Evolutionary conservation across 2,797 vertebrate genomes (phyloP).

Genomic region (Esox masquinongy): DNA sequence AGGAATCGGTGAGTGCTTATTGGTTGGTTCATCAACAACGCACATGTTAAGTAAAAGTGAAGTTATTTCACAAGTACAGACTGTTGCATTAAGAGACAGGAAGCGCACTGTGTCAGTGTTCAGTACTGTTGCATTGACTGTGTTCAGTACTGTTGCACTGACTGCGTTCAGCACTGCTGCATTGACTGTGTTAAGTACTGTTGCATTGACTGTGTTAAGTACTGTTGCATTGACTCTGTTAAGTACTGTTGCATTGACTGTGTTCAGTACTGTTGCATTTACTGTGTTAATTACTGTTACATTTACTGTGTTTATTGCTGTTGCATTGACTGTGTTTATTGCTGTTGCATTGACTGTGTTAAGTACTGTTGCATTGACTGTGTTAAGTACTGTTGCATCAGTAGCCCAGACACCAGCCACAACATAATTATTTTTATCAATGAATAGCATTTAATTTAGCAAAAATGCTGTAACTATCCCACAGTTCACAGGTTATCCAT

Average conservation of each 20-base stretch:
- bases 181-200: too few relatives aligned
- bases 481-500: too few relatives aligned
- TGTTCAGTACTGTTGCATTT: too few relatives aligned
- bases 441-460: background rate
- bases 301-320: too few relatives aligned
- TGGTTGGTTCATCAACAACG: conserved; percentile 31
- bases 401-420: background rate
- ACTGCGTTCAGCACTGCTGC: too few relatives aligned
- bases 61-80: background rate
- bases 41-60: conserved; percentile 17
- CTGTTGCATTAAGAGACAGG: background rate
- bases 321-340: too few relatives aligned
- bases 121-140: background rate
- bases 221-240: background rate
- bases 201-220: background rate
- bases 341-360: background rate
- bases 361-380: background rate
- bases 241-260: background rate
- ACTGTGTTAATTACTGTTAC: too few relatives aligned
- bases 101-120: background rate
- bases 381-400: background rate
- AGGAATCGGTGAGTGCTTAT: conserved; percentile 26
- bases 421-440: background rate
- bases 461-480: too few relatives aligned
- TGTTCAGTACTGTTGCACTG: too few relatives aligned